These are phyloP conservation scores for Timandra comae DNA, from an alignment of 2,888 invertebrate species.

Conservation along the genomic window DNA sequence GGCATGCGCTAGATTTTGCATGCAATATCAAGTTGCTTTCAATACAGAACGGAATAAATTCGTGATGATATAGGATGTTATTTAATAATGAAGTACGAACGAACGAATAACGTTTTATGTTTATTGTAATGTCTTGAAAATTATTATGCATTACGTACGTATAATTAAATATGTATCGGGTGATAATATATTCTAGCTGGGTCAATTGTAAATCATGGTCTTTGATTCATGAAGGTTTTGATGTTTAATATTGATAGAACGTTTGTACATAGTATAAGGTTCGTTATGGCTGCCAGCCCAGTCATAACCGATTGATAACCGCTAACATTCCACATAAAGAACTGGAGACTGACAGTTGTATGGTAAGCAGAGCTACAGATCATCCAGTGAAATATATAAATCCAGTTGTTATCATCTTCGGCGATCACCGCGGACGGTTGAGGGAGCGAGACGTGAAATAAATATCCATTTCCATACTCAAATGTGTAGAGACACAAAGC, in stretches of 20 bases:
- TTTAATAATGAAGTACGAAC: neutral
- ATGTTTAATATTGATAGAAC: too few relatives aligned
- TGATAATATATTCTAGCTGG: too few relatives aligned
- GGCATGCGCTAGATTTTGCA: constrained; percentile 46
- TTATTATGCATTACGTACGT: too few relatives aligned
- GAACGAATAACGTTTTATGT: neutral
- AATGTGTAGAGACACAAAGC: constrained; percentile 34
- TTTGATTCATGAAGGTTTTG: too few relatives aligned
- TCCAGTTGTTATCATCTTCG: constrained; percentile 69
- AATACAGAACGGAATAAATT: constrained; percentile 10
- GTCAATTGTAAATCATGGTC: too few relatives aligned
- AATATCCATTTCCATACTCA: constrained; percentile 73
- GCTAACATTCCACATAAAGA: constrained; percentile 42
- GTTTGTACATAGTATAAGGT: too few relatives aligned
- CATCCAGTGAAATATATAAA: constrained; percentile 74
- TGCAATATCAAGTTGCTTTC: constrained; percentile 29
- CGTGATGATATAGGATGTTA: neutral
- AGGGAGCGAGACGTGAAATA: constrained; percentile 61
- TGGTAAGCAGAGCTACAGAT: constrained; percentile 63
- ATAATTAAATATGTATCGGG: too few relatives aligned
- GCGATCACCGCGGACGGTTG: constrained; percentile 63
- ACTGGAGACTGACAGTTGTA: constrained; percentile 56
- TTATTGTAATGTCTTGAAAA: too few relatives aligned
- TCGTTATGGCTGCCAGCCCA: too few relatives aligned
- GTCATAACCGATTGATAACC: constrained; percentile 13